Evolutionary conservation across 2,113 vertebrate species (phyloP), one percentile per base, ranked within the genome.

Genomic region (Saimiri boliviensis): DNA sequence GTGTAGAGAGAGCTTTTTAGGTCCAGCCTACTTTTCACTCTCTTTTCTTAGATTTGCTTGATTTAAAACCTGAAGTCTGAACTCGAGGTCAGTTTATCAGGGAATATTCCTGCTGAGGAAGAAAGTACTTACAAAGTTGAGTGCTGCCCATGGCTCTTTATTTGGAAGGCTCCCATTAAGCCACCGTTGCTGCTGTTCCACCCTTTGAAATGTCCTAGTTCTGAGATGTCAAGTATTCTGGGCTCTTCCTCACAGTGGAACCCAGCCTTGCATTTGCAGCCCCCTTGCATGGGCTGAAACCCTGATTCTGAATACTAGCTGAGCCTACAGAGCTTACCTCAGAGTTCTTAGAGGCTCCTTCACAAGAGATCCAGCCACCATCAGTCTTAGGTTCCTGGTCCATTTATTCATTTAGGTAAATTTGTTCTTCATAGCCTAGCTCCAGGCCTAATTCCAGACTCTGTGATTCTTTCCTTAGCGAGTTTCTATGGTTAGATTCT

Each of bases 401-500:
- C 17, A 42, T 58, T 19, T 68, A 32, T 68, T 89, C 11, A 2
- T 14, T n/a, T 7, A n/a, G 30, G 8, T 40, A 49, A 63, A 42
- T 19, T 54, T 47, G 27, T 70, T 70, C 54, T 87, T 63, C 2
- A 56, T 9, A 60, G 47, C 23, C 2, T 6, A 30, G 37, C 2
- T 37, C 25, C 37, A 66, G 2, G 4, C 47, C 52, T 86, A 45
- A 45, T 17, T 58, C 76, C 77, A 13, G 25, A 54, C 7, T 56
- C 13, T 27, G 6, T n/a, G 40, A 17, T 58, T n/a, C 12, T 1
- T 63, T 14, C 20, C 86, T 71, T 30, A 37, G 0, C 52, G 52
- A 25, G 11, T 6, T 74, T 45, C 19, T 30, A 0, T 21, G 7
- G 30, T 9, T 27, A 40, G 20, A 0, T 27, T 3, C 12, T 60